Base-by-base conservation (phyloP, 2,797 vertebrate genomes). In the Xiphorhynchus erythropygius region DNA sequence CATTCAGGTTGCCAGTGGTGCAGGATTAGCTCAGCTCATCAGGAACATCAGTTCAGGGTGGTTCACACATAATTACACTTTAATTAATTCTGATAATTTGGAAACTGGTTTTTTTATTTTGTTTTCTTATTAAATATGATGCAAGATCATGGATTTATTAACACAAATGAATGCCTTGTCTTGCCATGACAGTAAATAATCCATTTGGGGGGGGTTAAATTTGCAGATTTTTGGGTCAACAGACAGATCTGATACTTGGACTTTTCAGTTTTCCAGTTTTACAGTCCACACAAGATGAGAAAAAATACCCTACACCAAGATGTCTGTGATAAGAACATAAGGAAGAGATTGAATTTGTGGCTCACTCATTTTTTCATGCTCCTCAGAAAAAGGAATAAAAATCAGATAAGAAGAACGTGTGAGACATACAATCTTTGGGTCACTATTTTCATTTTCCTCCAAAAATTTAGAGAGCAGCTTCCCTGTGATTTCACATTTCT, bases 21-120 rank as follows among this genome's bases (percentile, higher is more conserved):
- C 75, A 83, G 64, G 68, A 93, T 89, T 90, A 89, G 33, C 68
- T 92, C 86, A 87, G 77, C 84, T 92, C 70, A 94, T 90, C 86
- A 90, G 41, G 47, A 93, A 71, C 56, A 87, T 73, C 77, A 84
- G 47, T 86, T 92, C 71, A 81, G 59, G 30, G 28, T 24, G 53
- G 80, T 65, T 87, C 63, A 90, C 41, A 79, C 56, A 79, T 93
- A 95, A 93, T 88, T 94, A 52, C 35, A 46, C 56, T 89, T 91
- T 81, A 87, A 95, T 90, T 89, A 82, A 87, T 84, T 84, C 32
- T 89, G 35, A 23, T 81, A 15, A 86, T 86, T 69, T 46, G 32
- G 52, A 84, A 92, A 37, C 28, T 46, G n/a, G 16, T 41, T 1
- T 76, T 90, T 76, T 87, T 52, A 55, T 88, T 81, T 90, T 60